phyloP scores from a whole-genome alignment of 2,888 invertebrate genomes.

The Cephus nigrinus region DNA sequence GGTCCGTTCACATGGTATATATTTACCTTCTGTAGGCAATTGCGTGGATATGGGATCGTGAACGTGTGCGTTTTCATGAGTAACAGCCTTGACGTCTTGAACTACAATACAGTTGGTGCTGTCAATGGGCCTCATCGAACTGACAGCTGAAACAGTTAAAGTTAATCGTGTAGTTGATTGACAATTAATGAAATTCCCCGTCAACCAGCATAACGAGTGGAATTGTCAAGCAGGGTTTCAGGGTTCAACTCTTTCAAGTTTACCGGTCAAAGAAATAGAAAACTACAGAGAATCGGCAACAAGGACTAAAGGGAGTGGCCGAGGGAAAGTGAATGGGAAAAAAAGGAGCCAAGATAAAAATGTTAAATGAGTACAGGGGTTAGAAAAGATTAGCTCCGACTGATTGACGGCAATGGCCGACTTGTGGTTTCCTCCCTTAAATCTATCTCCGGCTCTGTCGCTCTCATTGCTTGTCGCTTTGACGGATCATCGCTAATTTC shows the following conservation, averaged over 20 bases:
- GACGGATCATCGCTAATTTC: slow-evolving; percentile 25
- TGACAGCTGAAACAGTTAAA: slow-evolving; percentile 79
- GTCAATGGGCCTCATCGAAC: slow-evolving; percentile 91
- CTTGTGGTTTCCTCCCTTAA: background rate
- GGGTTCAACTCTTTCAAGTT: background rate
- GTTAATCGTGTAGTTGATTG: background rate
- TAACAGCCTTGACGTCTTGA: slow-evolving; percentile 88
- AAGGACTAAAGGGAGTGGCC: background rate
- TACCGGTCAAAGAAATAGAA: background rate
- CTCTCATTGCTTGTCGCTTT: background rate
- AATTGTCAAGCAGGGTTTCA: background rate
- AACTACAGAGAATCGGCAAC: background rate
- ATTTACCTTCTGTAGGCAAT: slow-evolving; percentile 77
- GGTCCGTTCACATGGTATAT: slow-evolving; percentile 16
- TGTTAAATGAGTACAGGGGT: slow-evolving; percentile 32
- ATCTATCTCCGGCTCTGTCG: background rate
- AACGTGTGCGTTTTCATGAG: slow-evolving; percentile 83
- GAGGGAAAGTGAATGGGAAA: slow-evolving; percentile 18
- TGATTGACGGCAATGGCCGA: slow-evolving; percentile 28
- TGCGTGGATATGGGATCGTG: slow-evolving; percentile 80
- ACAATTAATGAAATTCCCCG: background rate
- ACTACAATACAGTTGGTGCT: slow-evolving; percentile 90
- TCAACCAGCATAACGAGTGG: background rate
- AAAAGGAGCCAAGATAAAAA: slow-evolving; percentile 29
- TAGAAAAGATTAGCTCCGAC: slow-evolving; percentile 31